Percentiles rank a stretch among this genome's conserved stretches.
Evolutionary conservation across 2,113 vertebrate genomes (phyloP).

Genomic region (Aegithalos caudatus): DNA sequence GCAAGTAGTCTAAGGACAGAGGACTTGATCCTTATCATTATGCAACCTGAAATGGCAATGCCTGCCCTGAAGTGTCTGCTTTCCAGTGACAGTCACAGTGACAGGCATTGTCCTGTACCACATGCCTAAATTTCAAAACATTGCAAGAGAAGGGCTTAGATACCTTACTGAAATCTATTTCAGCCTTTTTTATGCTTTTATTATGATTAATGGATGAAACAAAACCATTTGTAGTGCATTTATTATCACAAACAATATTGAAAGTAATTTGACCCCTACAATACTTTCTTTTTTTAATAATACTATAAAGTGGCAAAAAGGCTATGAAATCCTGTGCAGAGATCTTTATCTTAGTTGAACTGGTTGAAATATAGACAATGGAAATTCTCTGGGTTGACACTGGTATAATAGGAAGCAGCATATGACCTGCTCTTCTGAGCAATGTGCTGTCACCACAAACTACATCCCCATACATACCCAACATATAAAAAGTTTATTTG

Average conservation of each 20-base stretch:
- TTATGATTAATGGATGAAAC: neutral
- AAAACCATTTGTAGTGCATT: neutral
- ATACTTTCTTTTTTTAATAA: neutral
- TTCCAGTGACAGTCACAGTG: neutral
- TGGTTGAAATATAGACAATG: constrained; percentile 32
- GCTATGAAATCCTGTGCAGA: neutral
- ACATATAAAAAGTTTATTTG: constrained; percentile 43
- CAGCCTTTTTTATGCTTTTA: neutral
- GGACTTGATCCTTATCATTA: neutral
- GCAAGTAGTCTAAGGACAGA: neutral
- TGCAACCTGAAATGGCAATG: neutral
- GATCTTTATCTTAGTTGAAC: constrained; percentile 49
- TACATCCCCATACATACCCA: constrained; percentile 1
- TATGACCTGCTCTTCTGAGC: constrained; percentile 17
- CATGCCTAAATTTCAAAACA: neutral
- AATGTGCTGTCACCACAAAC: constrained; percentile 49
- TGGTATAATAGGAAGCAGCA: constrained; percentile 38
- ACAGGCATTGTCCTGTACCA: neutral
- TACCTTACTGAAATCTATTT: neutral
- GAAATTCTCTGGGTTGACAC: neutral
- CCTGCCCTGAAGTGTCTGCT: neutral
- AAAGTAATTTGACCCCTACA: neutral
- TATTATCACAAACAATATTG: constrained; percentile 13
- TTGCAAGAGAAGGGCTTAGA: neutral
- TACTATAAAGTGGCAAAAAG: neutral